Percentiles rank a stretch among this genome's conserved stretches.
Conservation (phyloP, 2,113 vertebrate species). For the Osmerus mordax region DNA sequence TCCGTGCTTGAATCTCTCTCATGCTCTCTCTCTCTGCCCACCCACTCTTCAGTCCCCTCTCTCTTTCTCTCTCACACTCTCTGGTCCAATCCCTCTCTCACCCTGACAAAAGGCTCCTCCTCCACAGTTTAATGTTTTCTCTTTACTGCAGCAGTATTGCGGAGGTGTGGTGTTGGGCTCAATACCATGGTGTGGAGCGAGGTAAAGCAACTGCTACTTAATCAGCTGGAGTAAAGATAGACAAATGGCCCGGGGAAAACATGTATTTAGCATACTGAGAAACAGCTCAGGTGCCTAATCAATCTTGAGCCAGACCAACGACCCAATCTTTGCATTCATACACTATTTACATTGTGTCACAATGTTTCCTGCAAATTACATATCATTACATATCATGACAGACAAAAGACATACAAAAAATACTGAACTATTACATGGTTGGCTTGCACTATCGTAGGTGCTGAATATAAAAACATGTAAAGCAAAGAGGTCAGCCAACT, state of each 20-base stretch:
- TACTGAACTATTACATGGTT: no score
- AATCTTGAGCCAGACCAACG: background rate
- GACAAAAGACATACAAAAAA: no score
- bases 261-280: background rate
- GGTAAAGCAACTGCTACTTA: background rate
- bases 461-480: no score
- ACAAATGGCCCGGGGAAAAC: background rate
- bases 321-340: background rate
- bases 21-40: background rate
- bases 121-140: constrained; percentile 62
- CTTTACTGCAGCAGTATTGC: constrained; percentile 62
- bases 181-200: background rate
- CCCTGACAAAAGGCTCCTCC: constrained; percentile 58
- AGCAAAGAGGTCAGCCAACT: no score
- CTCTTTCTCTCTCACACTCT: background rate
- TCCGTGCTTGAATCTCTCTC: constrained; percentile 38
- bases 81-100: constrained; percentile 25
- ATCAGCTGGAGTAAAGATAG: constrained; percentile 21
- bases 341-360: background rate
- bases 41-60: constrained; percentile 8
- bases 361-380: background rate
- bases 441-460: no score
- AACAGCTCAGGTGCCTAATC: background rate
- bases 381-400: no score
- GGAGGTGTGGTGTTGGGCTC: constrained; percentile 29